Evolutionary conservation across 2,888 invertebrate genomes (phyloP).

Genomic region (Steromphala cineraria): DNA sequence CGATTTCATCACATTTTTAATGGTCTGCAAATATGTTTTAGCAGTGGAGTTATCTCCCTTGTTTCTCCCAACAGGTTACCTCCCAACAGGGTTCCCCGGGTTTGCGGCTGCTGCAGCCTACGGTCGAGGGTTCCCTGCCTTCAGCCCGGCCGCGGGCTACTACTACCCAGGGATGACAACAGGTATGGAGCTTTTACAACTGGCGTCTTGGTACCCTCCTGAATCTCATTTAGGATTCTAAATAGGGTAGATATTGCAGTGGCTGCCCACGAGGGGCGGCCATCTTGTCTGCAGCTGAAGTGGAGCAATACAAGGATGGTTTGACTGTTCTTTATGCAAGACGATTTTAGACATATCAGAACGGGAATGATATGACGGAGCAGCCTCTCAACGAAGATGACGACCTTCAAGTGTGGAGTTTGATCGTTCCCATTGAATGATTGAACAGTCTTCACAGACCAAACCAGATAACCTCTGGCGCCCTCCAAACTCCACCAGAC

Average conservation of each 20-base stretch:
- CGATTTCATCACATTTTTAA: not conserved
- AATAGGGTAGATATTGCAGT: slow-evolving; percentile 9
- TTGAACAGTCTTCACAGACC: slow-evolving; percentile 13
- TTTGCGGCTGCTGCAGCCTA: slow-evolving; percentile 50
- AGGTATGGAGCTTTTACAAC: slow-evolving; percentile 68
- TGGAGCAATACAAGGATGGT: slow-evolving; percentile 7
- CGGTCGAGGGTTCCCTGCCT: slow-evolving; percentile 62
- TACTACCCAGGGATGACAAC: slow-evolving; percentile 60
- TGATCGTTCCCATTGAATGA: not conserved
- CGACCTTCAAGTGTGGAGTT: not conserved
- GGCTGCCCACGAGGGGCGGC: not conserved
- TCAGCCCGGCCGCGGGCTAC: slow-evolving; percentile 62
- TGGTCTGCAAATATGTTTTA: not conserved
- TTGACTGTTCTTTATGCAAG: slow-evolving; percentile 16
- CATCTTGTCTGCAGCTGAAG: not conserved
- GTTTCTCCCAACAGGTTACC: slow-evolving; percentile 42
- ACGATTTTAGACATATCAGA: slow-evolving; percentile 15
- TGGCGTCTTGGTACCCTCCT: slow-evolving; percentile 56
- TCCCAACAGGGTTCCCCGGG: slow-evolving; percentile 48
- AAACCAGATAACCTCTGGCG: slow-evolving; percentile 6
- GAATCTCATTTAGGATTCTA: slow-evolving; percentile 52
- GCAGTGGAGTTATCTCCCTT: not conserved
- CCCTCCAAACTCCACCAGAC: slow-evolving; percentile 5
- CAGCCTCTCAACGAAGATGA: not conserved
- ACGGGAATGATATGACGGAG: not conserved